Base-by-base conservation (phyloP, 1,140 invertebrate species). In the Sminthurinus signatus region DNA sequence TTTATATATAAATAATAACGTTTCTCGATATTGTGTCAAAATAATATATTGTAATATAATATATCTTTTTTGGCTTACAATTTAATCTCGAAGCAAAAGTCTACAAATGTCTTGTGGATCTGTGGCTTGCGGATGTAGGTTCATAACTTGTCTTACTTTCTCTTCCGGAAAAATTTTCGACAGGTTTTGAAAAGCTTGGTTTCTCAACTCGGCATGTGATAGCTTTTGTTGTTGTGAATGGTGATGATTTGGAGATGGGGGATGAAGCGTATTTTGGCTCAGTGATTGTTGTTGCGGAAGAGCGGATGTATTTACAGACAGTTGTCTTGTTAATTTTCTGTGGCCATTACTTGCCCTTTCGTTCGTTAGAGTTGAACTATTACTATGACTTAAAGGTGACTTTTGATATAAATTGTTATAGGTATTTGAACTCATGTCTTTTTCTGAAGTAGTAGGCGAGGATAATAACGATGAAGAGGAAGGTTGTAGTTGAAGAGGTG, bases 151-250 rank as follows among this genome's bases (percentile, higher is more conserved):
- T 27, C 84, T 82, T 0, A 96, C 92, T 75, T 92, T 87, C 62
- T 89, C 86, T 74, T 91, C 88, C 0, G 91, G 90, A 75, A 96
- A 96, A 39, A 95, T 85, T 39, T 85, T 87, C 12, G 87, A 83
- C 31, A 96, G 77, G 75, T 94, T 89, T 76, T 89, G 93, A 73
- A 89, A 90, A 62, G 93, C 76, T 64, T 84, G 81, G 27, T 84
- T 80, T 3, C 90, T 81, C 60, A 29, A n/a, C 25, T 63, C 56
- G 52, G n/a, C n/a, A n/a, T n/a, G n/a, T n/a, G n/a, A n/a, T n/a
- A n/a, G n/a, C n/a, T n/a, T n/a, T n/a, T n/a, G n/a, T n/a, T n/a
- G n/a, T n/a, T n/a, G n/a, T n/a, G n/a, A n/a, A n/a, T n/a, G n/a
- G n/a, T n/a, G n/a, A n/a, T n/a, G n/a, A n/a, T n/a, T n/a, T n/a